A percentile compares a stretch with the other conserved stretches of the same genome.
phyloP scores from a whole-genome alignment of 2,888 invertebrate genomes.

The Hololepta plana region DNA sequence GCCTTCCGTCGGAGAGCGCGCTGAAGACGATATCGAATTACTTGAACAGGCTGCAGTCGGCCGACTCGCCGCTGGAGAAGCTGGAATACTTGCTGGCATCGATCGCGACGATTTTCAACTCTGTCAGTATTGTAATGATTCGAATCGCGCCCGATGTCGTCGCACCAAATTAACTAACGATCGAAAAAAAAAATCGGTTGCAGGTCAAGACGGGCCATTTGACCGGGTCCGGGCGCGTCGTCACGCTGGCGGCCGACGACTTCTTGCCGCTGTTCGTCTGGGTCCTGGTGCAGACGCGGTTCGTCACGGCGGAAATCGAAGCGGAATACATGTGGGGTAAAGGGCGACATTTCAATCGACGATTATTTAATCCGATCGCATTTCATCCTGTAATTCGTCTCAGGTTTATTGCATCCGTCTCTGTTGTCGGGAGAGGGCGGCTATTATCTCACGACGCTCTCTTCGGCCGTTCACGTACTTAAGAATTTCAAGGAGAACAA shows the following conservation, averaged over 20 bases:
- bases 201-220: conserved; percentile 45
- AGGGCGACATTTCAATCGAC: conserved; percentile 11
- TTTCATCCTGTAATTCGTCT: conserved; percentile 3
- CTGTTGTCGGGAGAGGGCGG: conserved; percentile 83
- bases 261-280: conserved; percentile 83
- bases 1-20: conserved; percentile 56
- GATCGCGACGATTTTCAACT: conserved; percentile 74
- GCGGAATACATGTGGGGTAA: conserved; percentile 86
- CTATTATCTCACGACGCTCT: conserved; percentile 85
- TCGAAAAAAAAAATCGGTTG: too few relatives aligned
- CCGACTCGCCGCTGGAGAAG: conserved; percentile 85
- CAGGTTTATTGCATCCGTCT: conserved; percentile 68
- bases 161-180: too few relatives aligned
- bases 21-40: conserved; percentile 61
- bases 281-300: conserved; percentile 75
- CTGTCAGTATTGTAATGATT: conserved; percentile 30
- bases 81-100: conserved; percentile 79
- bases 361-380: conserved; percentile 4
- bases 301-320: conserved; percentile 86
- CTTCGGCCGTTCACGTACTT: conserved; percentile 79
- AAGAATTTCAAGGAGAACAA: conserved; percentile 38
- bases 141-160: too few relatives aligned
- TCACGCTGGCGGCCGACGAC: conserved; percentile 65
- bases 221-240: conserved; percentile 30
- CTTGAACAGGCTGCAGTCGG: conserved; percentile 69